Conservation (phyloP, 92 coral and sea anemone species). For the Epizoanthus rinbou region DNA sequence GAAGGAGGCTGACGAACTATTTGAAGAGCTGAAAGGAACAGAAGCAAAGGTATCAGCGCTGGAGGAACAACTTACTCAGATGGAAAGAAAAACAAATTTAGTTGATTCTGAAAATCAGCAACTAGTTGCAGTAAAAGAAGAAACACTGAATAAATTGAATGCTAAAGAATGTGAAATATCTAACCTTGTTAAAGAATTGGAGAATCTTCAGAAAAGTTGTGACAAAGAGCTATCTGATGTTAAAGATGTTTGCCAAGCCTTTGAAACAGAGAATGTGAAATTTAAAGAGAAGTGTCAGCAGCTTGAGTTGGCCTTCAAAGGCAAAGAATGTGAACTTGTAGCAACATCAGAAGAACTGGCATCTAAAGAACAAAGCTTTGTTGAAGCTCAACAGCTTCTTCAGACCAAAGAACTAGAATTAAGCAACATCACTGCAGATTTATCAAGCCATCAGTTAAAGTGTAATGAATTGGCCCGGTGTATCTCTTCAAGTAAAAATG, state of each 20-base stretch:
- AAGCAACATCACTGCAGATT: neutral
- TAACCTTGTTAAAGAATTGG: constrained; percentile 42
- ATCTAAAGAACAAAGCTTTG: constrained; percentile 7
- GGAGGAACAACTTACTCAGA: constrained; percentile 37
- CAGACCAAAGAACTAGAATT: constrained; percentile 24
- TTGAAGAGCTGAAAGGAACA: constrained; percentile 46
- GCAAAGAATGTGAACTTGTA: constrained; percentile 48
- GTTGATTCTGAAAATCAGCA: constrained; percentile 44
- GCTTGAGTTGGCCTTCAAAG: constrained; percentile 40
- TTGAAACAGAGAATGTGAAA: constrained; percentile 47
- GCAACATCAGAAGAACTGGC: neutral
- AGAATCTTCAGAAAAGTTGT: constrained; percentile 38
- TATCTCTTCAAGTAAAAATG: constrained; percentile 7
- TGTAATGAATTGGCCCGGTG: constrained; percentile 17
- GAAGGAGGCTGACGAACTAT: constrained; percentile 46
- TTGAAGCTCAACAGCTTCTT: constrained; percentile 20
- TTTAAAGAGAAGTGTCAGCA: constrained; percentile 46
- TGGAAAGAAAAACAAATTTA: constrained; percentile 37
- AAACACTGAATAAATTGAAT: constrained; percentile 37
- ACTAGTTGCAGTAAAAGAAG: constrained; percentile 54
- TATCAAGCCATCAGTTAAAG: constrained; percentile 26
- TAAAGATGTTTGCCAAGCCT: constrained; percentile 32
- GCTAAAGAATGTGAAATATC: constrained; percentile 60
- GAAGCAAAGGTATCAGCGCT: constrained; percentile 37
- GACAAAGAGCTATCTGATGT: constrained; percentile 59